Conservation (phyloP, 1,140 invertebrate genomes). For the Steinernema khuongi region DNA sequence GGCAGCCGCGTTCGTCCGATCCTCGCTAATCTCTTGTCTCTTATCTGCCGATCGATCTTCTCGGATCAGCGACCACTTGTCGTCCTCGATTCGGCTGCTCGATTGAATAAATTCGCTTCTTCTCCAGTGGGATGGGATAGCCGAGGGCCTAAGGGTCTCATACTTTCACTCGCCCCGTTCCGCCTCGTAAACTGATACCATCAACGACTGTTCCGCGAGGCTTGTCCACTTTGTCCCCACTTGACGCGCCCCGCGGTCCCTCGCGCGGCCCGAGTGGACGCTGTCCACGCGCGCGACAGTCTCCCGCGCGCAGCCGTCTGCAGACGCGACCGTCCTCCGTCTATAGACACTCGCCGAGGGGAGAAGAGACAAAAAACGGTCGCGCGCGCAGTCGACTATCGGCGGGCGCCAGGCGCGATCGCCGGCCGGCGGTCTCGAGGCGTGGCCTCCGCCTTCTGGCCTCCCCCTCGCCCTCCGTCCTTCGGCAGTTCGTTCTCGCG, state of each 20-base stretch:
- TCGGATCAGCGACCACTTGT: not conserved
- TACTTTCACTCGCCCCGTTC: too few species aligned
- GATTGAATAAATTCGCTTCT: too few species aligned
- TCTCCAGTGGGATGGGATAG: too few species aligned
- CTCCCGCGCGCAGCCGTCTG: not conserved
- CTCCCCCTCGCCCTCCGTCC: not conserved
- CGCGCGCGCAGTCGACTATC: not conserved
- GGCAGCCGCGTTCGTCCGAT: not conserved
- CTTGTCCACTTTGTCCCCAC: too few species aligned
- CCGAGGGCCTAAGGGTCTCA: too few species aligned
- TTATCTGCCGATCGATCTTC: not conserved
- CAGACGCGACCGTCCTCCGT: too few species aligned
- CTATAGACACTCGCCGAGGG: too few species aligned
- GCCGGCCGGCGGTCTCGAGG: not conserved
- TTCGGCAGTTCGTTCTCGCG: not conserved
- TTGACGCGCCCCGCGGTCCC: not conserved
- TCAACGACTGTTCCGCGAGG: too few species aligned
- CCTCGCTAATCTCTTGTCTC: not conserved
- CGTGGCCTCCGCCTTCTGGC: not conserved
- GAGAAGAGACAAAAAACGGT: too few species aligned
- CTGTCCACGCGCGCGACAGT: not conserved
- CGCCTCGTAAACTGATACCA: too few species aligned
- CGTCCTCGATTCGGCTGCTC: not conserved
- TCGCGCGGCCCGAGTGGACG: constrained; percentile 15
- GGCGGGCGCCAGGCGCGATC: not conserved